These are phyloP conservation scores for Selene dorsalis DNA, from an alignment of 2,797 vertebrate genomes.

Conservation along the genomic window DNA sequence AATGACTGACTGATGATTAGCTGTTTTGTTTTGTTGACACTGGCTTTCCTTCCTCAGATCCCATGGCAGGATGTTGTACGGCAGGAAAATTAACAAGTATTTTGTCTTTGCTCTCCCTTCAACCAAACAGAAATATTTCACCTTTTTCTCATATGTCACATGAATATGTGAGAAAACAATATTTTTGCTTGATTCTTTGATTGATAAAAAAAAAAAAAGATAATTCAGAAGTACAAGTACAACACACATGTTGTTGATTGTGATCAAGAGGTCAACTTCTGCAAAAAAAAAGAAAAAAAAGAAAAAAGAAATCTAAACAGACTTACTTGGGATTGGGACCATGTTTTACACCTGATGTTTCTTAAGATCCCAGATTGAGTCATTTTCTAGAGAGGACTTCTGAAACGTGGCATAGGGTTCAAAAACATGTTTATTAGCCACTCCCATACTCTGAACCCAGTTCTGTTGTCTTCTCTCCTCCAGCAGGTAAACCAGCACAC, in stretches of 20 bases:
- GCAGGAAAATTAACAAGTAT: too few relatives aligned
- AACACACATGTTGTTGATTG: too few relatives aligned
- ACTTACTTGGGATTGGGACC: too few relatives aligned
- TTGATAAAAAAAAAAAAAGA: not conserved
- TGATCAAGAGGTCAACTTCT: not conserved
- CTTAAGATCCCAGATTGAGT: not conserved
- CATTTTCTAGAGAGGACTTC: not conserved
- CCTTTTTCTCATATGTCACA: not conserved
- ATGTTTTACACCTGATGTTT: not conserved
- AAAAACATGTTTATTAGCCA: not conserved
- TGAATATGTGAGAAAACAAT: not conserved
- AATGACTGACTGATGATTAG: slow-evolving; percentile 19
- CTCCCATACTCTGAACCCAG: too few relatives aligned
- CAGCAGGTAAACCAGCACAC: too few relatives aligned
- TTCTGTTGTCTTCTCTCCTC: too few relatives aligned
- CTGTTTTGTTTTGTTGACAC: slow-evolving; percentile 2
- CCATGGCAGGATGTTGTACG: not conserved
- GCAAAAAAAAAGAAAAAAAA: not conserved
- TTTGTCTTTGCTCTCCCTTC: not conserved
- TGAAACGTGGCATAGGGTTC: not conserved
- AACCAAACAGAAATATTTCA: too few relatives aligned
- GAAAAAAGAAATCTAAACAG: not conserved
- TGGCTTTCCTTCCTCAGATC: not conserved
- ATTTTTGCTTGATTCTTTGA: not conserved
- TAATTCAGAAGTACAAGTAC: not conserved